Evolutionary conservation across 2,113 vertebrate genomes (phyloP).

Genomic region (Galeopterus variegatus): DNA sequence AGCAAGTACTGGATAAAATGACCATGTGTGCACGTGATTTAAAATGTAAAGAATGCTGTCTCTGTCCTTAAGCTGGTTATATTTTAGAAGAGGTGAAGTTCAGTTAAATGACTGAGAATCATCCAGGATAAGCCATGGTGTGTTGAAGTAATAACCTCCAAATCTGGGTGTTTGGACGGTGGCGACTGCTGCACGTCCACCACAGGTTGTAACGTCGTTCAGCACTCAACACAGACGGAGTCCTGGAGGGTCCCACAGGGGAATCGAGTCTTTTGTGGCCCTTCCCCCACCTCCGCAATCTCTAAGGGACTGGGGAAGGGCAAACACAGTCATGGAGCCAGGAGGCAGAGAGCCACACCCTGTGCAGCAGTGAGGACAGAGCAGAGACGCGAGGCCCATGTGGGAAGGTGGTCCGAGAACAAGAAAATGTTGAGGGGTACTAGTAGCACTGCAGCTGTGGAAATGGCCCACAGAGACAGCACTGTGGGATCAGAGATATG

Average conservation of each 20-base stretch:
- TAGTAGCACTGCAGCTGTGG: fast-evolving
- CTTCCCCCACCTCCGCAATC: too few relatives aligned
- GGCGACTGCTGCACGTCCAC: background rate
- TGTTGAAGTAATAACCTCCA: background rate
- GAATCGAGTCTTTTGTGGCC: background rate
- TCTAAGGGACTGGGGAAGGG: too few relatives aligned
- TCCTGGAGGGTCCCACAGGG: background rate
- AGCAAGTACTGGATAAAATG: background rate
- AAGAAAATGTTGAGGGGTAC: background rate
- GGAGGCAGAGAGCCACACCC: background rate
- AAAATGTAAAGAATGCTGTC: background rate
- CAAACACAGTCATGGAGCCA: fast-evolving
- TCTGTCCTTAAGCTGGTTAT: background rate
- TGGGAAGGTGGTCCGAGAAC: too few relatives aligned
- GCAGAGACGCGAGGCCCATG: background rate
- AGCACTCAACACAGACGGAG: background rate
- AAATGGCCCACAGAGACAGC: background rate
- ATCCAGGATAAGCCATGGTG: background rate
- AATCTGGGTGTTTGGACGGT: background rate
- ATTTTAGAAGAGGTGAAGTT: background rate
- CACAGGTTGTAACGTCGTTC: background rate
- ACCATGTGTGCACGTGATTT: background rate
- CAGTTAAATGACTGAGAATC: background rate
- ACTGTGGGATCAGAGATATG: background rate
- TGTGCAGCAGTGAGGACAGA: too few relatives aligned